Base-by-base conservation (phyloP, 2,888 invertebrate genomes). In the Pheosia tremula region DNA sequence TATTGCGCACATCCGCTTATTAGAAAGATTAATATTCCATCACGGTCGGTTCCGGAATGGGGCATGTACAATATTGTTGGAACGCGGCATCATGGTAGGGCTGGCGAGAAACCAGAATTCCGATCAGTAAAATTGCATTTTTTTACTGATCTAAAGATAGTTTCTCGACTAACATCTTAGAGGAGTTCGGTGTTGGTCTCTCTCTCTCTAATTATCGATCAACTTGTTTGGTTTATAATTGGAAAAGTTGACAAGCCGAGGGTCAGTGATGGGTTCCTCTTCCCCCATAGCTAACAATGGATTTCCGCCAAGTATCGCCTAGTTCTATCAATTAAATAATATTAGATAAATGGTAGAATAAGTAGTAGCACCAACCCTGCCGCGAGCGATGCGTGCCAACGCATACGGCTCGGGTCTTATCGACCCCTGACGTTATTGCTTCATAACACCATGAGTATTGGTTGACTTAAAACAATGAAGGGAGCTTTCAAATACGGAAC, bases 51-150 rank as follows among this genome's bases (percentile, higher is more conserved):
- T 41, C 41, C 50, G 57, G 57, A 52, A 53, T 60, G 56, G 50
- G 56, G 60, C 55, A 60, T 61, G 56, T 57, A 57, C 57, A 61
- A 61, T 61, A 61, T 61, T 61, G 60, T 61, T 59, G 59, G 59
- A 55, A 54, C 55, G 52, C 54, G 24, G 13, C 43, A 9, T 10
- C 36, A 24, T 24, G 24, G 45, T 52, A 57, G 43, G 60, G 57
- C 43, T 61, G 60, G n/a, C 60, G 5, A 45, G 13, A 39, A 39
- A 4, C 10, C 36, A 5, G 37, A 37, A 10, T 53, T 11, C n/a
- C 9, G n/a, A 47, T 47, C 11, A 47, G 47, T 8, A 45, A 41
- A 10, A 10, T 45, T 10, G 45, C 10, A 10, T 45, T 10, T 45
- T 9, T 10, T 24, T 24, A 24, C 24, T 24, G 24, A 24, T 24